Conservation (phyloP, 2,888 invertebrate genomes). For the Esperia sulphurella region DNA sequence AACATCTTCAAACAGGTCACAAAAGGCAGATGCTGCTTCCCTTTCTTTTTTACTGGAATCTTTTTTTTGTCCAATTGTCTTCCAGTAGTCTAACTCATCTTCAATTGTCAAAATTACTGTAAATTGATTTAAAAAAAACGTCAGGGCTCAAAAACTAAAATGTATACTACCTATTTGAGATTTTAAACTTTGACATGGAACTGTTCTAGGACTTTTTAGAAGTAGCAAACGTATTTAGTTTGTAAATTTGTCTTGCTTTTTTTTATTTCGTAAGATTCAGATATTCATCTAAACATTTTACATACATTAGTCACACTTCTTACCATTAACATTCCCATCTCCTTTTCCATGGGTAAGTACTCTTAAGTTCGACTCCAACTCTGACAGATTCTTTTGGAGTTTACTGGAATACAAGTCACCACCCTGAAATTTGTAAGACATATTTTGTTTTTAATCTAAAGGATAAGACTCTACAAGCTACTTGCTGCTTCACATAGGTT, state of each 20-base stretch:
- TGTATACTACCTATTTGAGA: too few relatives aligned
- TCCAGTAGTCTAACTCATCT: constrained; percentile 88
- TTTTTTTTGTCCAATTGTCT: constrained; percentile 68
- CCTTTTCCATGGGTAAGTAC: constrained; percentile 60
- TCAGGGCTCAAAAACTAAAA: too few relatives aligned
- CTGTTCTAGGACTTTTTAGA: constrained; percentile 1
- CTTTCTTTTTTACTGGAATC: constrained; percentile 73
- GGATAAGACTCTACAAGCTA: neutral
- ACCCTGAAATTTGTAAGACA: constrained; percentile 41
- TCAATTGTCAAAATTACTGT: constrained; percentile 82
- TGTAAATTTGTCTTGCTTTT: too few relatives aligned
- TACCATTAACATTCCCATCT: constrained; percentile 53
- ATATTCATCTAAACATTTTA: too few relatives aligned
- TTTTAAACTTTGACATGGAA: too few relatives aligned
- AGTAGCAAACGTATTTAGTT: too few relatives aligned
- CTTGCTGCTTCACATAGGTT: neutral
- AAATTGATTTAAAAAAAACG: too few relatives aligned
- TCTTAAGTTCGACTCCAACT: constrained; percentile 62
- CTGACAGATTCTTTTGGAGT: constrained; percentile 60
- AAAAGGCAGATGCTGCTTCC: constrained; percentile 79
- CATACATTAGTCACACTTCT: too few relatives aligned
- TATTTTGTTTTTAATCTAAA: neutral
- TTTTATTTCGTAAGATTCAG: too few relatives aligned
- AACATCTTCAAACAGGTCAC: constrained; percentile 79
- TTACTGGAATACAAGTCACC: constrained; percentile 62